Percentiles rank a stretch among this genome's conserved stretches.
Evolutionary conservation across 1,140 invertebrate species (phyloP).

Genomic region (Trialeurodes vaporariorum): DNA sequence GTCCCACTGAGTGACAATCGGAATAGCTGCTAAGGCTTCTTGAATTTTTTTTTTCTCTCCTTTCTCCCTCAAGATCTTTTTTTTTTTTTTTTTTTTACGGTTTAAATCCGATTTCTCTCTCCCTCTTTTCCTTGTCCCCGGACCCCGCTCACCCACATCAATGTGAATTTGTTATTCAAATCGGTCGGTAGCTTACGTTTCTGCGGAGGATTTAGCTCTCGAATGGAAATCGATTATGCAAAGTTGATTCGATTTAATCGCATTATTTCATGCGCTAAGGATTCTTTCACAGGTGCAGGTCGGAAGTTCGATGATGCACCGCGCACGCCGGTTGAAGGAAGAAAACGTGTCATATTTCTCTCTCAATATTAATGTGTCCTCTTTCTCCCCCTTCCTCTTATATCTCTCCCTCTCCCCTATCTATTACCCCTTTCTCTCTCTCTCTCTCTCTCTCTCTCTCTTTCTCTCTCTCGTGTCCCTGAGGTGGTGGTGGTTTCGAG

Average conservation of each 20-base stretch:
- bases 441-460: too few relatives aligned
- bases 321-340: too few relatives aligned
- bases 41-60: background rate
- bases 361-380: too few relatives aligned
- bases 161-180: background rate
- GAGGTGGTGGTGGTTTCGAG: too few relatives aligned
- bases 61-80: background rate
- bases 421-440: too few relatives aligned
- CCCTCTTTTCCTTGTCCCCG: background rate
- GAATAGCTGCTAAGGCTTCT: background rate
- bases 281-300: background rate
- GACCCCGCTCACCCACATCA: background rate
- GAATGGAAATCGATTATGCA: background rate
- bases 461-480: too few relatives aligned
- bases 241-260: background rate
- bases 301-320: background rate
- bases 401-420: too few relatives aligned
- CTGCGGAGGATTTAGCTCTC: background rate
- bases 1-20: too few relatives aligned
- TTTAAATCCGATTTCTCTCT: background rate
- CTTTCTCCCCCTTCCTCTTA: too few relatives aligned
- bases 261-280: background rate
- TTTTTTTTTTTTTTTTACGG: background rate
- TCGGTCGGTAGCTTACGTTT: background rate
- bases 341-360: too few relatives aligned